Evolutionary conservation across 2,888 invertebrate genomes (phyloP).

Genomic region (Ischnura elegans): DNA sequence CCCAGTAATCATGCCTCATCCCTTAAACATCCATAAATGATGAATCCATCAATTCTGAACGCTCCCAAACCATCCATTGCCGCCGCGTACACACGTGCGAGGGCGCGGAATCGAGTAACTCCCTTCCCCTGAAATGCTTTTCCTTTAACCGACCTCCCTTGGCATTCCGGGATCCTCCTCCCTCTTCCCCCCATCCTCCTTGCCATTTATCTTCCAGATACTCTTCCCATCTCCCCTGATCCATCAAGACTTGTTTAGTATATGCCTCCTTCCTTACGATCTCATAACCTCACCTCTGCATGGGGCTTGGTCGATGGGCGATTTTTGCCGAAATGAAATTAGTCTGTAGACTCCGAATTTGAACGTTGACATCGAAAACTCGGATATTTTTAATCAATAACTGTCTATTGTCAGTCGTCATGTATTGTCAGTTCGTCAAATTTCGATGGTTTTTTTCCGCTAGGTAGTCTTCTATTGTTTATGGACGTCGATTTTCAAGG

Average conservation of each 20-base stretch:
- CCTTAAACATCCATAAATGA: slow-evolving; percentile 67
- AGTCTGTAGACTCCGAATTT: too few species aligned
- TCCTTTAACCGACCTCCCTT: background rate
- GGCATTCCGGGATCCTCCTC: background rate
- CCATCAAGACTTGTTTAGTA: slow-evolving; percentile 7
- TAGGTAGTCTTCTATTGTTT: too few species aligned
- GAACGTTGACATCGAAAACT: too few species aligned
- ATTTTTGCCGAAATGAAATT: too few species aligned
- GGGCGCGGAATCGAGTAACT: background rate
- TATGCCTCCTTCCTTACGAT: background rate
- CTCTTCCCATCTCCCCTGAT: slow-evolving; percentile 36
- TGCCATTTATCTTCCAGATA: slow-evolving; percentile 48
- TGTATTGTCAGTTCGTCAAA: too few species aligned
- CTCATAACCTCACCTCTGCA: slow-evolving; percentile 19
- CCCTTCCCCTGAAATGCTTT: background rate
- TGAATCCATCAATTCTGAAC: slow-evolving; percentile 66
- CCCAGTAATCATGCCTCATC: slow-evolving; percentile 58
- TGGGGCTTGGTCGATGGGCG: too few species aligned
- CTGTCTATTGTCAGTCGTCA: too few species aligned
- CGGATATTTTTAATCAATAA: too few species aligned
- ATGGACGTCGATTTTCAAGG: too few species aligned
- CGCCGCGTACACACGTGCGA: background rate
- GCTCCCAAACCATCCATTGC: slow-evolving; percentile 40
- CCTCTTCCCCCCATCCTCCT: background rate
- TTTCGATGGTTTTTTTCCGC: too few species aligned